Percentiles rank a stretch among this genome's conserved stretches.
phyloP scores from a whole-genome alignment of 2,888 invertebrate genomes.

The Ennomos fuscantarius region DNA sequence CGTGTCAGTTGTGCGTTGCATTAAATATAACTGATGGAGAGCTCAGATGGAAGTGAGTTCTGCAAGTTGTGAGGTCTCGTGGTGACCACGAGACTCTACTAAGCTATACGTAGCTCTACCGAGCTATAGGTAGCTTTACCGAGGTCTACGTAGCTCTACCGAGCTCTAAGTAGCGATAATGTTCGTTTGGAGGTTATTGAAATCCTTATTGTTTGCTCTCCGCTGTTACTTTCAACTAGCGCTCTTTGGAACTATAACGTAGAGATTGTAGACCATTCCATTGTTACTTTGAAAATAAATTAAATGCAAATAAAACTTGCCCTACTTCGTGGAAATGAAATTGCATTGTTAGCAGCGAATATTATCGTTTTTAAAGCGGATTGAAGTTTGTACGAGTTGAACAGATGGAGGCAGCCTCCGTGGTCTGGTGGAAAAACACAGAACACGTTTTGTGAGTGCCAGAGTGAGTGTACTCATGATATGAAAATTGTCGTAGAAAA shows the following conservation, averaged over 20 bases:
- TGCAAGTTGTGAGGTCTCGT: constrained; percentile 11
- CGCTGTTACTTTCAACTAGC: constrained; percentile 1
- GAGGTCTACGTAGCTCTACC: neutral
- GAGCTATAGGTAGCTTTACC: neutral
- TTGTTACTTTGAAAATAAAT: neutral
- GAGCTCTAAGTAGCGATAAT: neutral
- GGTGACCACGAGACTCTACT: neutral
- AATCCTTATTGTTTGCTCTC: constrained; percentile 8
- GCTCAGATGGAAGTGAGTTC: too few species aligned
- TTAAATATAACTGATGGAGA: constrained; percentile 16
- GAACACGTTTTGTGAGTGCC: too few species aligned
- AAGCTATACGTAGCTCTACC: too few species aligned
- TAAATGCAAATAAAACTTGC: constrained; percentile 1
- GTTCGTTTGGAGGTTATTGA: constrained; percentile 2
- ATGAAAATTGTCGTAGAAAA: too few species aligned
- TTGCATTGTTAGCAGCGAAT: neutral
- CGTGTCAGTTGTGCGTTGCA: constrained; percentile 5
- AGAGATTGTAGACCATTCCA: too few species aligned
- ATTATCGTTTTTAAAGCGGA: too few species aligned
- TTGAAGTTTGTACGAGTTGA: too few species aligned
- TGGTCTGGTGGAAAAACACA: too few species aligned
- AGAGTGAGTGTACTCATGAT: too few species aligned
- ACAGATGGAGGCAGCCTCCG: too few species aligned
- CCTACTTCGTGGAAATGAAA: neutral
- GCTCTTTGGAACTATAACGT: too few species aligned